Conservation (phyloP, 2,888 invertebrate species). For the Agriopis aurantiaria region DNA sequence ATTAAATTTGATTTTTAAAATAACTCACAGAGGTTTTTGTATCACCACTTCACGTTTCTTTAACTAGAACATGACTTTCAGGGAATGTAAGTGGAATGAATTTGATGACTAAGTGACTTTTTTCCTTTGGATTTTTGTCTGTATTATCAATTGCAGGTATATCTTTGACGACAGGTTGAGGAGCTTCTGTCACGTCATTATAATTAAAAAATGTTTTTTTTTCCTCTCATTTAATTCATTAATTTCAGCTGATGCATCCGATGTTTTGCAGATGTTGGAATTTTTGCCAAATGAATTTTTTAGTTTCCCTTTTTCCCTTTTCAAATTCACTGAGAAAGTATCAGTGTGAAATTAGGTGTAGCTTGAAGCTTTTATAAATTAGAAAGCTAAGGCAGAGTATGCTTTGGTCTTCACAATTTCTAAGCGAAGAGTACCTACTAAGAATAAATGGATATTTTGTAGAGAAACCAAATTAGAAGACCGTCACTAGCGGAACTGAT, state of each 20-base stretch:
- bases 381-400: constrained; percentile 17
- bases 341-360: constrained; percentile 8
- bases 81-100: constrained; percentile 85
- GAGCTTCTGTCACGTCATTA: constrained; percentile 83
- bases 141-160: constrained; percentile 78
- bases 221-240: constrained; percentile 71
- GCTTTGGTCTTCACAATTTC: constrained; percentile 10
- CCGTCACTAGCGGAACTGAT: constrained; percentile 97
- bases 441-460: constrained; percentile 81
- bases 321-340: constrained; percentile 7
- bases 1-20: constrained; percentile 77
- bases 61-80: constrained; percentile 76
- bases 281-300: constrained; percentile 60
- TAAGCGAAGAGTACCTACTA: constrained; percentile 51
- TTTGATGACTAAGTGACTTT: constrained; percentile 67
- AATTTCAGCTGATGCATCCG: constrained; percentile 82
- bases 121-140: constrained; percentile 57
- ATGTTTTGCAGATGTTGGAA: constrained; percentile 81
- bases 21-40: constrained; percentile 79
- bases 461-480: constrained; percentile 89
- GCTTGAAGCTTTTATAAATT: constrained; percentile 14
- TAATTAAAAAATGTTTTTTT: constrained; percentile 63
- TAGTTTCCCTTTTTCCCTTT: not conserved
- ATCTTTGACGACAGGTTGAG: constrained; percentile 78
- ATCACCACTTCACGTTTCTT: constrained; percentile 80